Evolutionary conservation across 2,888 invertebrate species (phyloP).

Genomic region (Catocala fraxini): DNA sequence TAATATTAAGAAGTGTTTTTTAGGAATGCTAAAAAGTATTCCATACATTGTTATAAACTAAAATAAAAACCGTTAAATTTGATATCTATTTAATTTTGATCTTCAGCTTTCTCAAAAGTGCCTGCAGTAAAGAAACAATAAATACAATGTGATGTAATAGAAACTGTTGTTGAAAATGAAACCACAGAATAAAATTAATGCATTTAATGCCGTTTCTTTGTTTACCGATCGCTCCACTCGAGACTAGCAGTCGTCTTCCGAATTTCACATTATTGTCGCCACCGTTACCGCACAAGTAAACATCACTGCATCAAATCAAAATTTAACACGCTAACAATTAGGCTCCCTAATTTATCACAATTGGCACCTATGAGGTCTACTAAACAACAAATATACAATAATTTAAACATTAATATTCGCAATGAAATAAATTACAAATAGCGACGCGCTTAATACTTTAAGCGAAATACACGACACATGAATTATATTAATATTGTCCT

Average conservation of each 20-base stretch:
- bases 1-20: too few species aligned
- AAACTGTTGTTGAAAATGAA: conserved; percentile 58
- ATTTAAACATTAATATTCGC: conserved; percentile 73
- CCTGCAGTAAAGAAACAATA: background rate
- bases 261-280: conserved; percentile 62
- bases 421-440: conserved; percentile 79
- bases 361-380: conserved; percentile 84
- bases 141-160: too few species aligned
- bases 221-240: conserved; percentile 64
- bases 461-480: conserved; percentile 53
- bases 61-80: too few species aligned
- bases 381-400: conserved; percentile 72
- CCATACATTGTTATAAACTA: too few species aligned
- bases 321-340: conserved; percentile 71
- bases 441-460: conserved; percentile 59
- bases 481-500: conserved; percentile 60
- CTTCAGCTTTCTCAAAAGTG: too few species aligned
- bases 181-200: conserved; percentile 70
- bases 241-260: conserved; percentile 65
- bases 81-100: too few species aligned
- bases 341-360: conserved; percentile 86
- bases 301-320: conserved; percentile 64
- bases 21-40: too few species aligned
- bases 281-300: conserved; percentile 57
- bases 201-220: conserved; percentile 85